Conservation (phyloP, 2,113 vertebrate species). For the Prunella himalayana region DNA sequence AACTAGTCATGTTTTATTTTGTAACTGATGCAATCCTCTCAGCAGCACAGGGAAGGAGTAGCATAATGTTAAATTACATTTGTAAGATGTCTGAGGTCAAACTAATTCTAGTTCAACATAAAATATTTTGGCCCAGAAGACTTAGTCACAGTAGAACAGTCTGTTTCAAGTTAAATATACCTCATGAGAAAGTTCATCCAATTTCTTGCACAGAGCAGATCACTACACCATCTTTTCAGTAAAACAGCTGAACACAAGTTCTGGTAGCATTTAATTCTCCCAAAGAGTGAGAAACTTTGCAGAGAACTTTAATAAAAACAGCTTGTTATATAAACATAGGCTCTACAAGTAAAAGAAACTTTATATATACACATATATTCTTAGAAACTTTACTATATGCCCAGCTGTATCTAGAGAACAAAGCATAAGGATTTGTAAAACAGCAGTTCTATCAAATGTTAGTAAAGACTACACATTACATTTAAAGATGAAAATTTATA, state of each 20-base stretch:
- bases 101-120: background rate
- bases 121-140: background rate
- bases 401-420: background rate
- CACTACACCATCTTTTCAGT: background rate
- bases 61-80: background rate
- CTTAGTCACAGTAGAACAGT: background rate
- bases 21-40: background rate
- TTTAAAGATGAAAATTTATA: background rate
- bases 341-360: background rate
- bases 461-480: background rate
- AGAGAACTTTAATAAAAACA: background rate
- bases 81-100: background rate
- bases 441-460: background rate
- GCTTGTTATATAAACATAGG: background rate
- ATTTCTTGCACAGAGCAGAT: background rate
- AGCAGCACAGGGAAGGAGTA: background rate
- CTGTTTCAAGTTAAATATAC: constrained; percentile 9
- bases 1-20: background rate
- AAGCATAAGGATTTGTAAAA: background rate
- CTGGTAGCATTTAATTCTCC: background rate
- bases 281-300: background rate
- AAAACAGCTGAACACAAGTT: background rate
- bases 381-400: background rate
- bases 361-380: background rate
- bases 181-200: background rate